Conservation (phyloP, 1,140 invertebrate species). For the Tachypleus tridentatus region DNA sequence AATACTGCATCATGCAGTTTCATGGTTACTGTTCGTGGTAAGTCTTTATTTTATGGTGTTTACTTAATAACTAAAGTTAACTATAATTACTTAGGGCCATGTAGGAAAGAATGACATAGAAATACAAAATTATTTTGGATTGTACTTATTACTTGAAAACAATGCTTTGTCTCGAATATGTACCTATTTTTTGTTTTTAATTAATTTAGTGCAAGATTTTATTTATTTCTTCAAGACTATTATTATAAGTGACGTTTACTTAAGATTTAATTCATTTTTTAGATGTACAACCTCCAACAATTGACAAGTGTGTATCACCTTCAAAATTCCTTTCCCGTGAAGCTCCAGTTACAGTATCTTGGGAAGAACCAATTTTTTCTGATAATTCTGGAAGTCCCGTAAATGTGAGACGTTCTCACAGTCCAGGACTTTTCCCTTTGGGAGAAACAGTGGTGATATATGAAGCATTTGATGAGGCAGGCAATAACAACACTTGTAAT, state of each 20-base stretch:
- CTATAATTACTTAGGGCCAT: too few species aligned
- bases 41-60: conserved; percentile 7
- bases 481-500: conserved; percentile 46
- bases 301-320: conserved; percentile 50
- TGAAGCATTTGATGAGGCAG: conserved; percentile 43
- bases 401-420: conserved; percentile 35
- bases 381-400: conserved; percentile 49
- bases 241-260: not conserved
- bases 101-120: too few species aligned
- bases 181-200: too few species aligned
- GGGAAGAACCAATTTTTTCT: conserved; percentile 53
- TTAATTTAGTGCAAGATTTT: too few species aligned
- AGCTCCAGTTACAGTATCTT: conserved; percentile 35
- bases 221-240: too few species aligned
- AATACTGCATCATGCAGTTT: conserved; percentile 39
- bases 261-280: conserved; percentile 14
- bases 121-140: too few species aligned
- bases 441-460: conserved; percentile 48
- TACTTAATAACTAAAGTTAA: not conserved
- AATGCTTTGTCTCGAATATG: too few species aligned
- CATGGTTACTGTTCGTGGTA: conserved; percentile 36
- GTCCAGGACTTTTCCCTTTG: conserved; percentile 41
- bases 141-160: too few species aligned
- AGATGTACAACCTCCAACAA: conserved; percentile 48
- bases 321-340: conserved; percentile 39